phyloP scores from a whole-genome alignment of 2,113 vertebrate genomes.

The Apodemus sylvaticus region DNA sequence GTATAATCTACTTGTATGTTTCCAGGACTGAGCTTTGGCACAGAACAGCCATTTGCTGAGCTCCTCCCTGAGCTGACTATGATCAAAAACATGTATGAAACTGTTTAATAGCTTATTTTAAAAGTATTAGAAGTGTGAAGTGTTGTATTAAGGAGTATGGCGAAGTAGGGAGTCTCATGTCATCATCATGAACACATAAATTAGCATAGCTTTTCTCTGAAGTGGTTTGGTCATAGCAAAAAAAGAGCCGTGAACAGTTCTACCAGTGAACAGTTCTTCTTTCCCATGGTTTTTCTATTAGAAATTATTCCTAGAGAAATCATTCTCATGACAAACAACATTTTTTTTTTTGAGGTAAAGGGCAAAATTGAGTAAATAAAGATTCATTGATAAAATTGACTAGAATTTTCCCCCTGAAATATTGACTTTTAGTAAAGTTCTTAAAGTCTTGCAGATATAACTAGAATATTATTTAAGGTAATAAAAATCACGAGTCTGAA shows the following conservation, averaged over 20 bases:
- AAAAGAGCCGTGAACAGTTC: not conserved
- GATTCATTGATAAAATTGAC: not conserved
- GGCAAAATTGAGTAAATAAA: not conserved
- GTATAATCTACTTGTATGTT: not conserved
- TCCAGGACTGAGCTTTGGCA: not conserved
- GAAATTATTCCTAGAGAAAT: not conserved
- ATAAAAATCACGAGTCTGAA: not conserved
- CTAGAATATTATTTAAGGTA: conserved; percentile 34
- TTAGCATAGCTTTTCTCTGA: not conserved
- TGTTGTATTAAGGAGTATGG: not conserved
- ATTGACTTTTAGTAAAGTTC: not conserved
- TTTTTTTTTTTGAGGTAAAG: not conserved
- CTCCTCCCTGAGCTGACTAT: not conserved
- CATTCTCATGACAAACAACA: not conserved
- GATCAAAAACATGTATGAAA: not conserved
- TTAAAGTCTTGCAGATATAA: not conserved
- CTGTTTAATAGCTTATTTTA: not conserved
- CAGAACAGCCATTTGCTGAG: not conserved
- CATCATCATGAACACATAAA: not conserved
- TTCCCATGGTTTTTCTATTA: not conserved
- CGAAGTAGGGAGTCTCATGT: not conserved
- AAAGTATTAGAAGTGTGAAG: not conserved
- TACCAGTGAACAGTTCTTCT: conserved; percentile 29
- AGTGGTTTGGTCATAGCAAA: not conserved
- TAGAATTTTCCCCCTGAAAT: not conserved